Percentiles rank a stretch among this genome's conserved stretches.
Evolutionary conservation across 23 tunicate species (phyloP).

Genomic region (Corella eumyota): DNA sequence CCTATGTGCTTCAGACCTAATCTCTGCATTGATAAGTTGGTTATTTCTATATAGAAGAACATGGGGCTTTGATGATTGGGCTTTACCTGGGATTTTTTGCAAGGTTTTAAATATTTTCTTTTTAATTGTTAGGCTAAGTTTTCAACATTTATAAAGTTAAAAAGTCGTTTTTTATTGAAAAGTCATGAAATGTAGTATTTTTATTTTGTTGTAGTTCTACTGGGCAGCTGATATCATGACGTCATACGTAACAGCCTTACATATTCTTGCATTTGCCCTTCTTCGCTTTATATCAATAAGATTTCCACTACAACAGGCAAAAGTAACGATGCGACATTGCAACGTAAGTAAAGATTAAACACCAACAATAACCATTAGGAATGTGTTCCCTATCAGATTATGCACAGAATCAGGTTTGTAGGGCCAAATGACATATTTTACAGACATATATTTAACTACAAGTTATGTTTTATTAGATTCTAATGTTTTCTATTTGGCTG

Average conservation of each 20-base stretch:
- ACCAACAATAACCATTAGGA: not conserved
- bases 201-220: conserved; percentile 29
- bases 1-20: conserved; percentile 42
- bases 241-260: conserved; percentile 38
- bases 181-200: not conserved
- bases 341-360: conserved; percentile 17
- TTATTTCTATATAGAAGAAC: conserved; percentile 48
- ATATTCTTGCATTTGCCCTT: conserved; percentile 36
- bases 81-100: conserved; percentile 25
- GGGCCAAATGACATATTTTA: not conserved
- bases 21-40: conserved; percentile 48
- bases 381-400: not conserved
- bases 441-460: no score
- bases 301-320: conserved; percentile 25
- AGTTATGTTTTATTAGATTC: no score
- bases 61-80: conserved; percentile 57
- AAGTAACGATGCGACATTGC: conserved; percentile 19
- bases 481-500: conserved; percentile 18
- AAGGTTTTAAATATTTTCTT: no score
- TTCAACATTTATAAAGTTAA: no score
- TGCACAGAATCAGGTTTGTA: not conserved
- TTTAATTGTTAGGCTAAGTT: no score
- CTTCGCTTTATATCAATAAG: conserved; percentile 31
- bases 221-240: conserved; percentile 64
- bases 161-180: not conserved